Conservation (phyloP, 30 jellyfish, hydroid and myxozoan species). For the Aurelia aurita region DNA sequence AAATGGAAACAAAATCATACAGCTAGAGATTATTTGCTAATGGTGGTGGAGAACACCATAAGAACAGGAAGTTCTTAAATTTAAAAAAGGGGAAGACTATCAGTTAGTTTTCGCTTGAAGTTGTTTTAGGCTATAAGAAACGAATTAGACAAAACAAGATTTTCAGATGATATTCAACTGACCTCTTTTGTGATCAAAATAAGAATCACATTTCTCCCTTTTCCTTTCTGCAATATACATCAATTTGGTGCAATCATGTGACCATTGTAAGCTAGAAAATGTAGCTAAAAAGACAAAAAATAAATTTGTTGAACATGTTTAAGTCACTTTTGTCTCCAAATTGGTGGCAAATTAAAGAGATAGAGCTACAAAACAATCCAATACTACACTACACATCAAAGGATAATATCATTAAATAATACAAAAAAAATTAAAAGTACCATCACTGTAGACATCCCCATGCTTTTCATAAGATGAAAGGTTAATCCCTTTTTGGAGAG, state of each 20-base stretch:
- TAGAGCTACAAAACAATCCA: too few species aligned
- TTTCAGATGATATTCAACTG: not conserved
- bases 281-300: slow-evolving; percentile 16
- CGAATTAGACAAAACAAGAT: not conserved
- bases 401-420: too few species aligned
- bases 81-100: not conserved
- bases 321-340: not conserved
- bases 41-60: too few species aligned
- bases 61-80: too few species aligned
- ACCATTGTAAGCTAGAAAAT: slow-evolving; percentile 78
- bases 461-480: slow-evolving; percentile 70
- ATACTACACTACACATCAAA: too few species aligned
- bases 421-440: not conserved
- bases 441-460: slow-evolving; percentile 67
- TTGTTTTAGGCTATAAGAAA: not conserved
- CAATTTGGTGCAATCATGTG: slow-evolving; percentile 57
- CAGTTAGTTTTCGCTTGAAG: not conserved
- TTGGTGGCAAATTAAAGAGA: not conserved
- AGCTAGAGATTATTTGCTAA: too few species aligned
- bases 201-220: slow-evolving; percentile 7
- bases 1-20: too few species aligned
- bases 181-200: slow-evolving; percentile 29
- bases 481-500: slow-evolving; percentile 46
- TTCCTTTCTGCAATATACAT: slow-evolving; percentile 86
- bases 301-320: not conserved